Percentiles rank a stretch among this genome's conserved stretches.
Evolutionary conservation across 2,797 vertebrate species (phyloP).

Genomic region (Lithobates sylvaticus): DNA sequence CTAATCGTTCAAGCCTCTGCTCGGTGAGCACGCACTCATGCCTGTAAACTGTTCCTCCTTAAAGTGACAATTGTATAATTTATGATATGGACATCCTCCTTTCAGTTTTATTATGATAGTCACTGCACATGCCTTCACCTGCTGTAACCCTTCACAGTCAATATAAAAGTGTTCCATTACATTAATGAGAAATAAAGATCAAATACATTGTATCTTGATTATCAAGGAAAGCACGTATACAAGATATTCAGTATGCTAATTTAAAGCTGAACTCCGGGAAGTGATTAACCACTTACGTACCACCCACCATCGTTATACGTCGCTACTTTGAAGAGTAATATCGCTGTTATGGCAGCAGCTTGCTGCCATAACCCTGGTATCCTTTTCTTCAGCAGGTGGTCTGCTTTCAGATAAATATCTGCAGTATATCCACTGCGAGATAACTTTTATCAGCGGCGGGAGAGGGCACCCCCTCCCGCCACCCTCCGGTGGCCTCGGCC

Average conservation of each 20-base stretch:
- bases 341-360: no score
- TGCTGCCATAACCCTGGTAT: no score
- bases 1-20: conserved; percentile 83
- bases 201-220: conserved; percentile 6
- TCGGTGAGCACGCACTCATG: conserved; percentile 79
- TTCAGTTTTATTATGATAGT: conserved; percentile 78
- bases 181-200: conserved; percentile 49
- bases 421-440: no score
- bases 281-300: no score
- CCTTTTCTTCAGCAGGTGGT: no score
- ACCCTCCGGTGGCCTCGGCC: no score
- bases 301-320: no score
- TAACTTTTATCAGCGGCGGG: no score
- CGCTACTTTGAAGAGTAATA: no score
- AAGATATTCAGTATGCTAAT: not conserved
- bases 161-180: conserved; percentile 73
- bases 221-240: no score
- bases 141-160: conserved; percentile 67
- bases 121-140: conserved; percentile 71
- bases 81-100: conserved; percentile 77
- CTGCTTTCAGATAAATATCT: no score
- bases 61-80: conserved; percentile 82
- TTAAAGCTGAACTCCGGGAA: not conserved
- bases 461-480: no score
- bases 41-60: conserved; percentile 82